A percentile compares a stretch with the other conserved stretches of the same genome.
Evolutionary conservation across 2,113 vertebrate species (phyloP).

Genomic region (Neodon shergylaensis): DNA sequence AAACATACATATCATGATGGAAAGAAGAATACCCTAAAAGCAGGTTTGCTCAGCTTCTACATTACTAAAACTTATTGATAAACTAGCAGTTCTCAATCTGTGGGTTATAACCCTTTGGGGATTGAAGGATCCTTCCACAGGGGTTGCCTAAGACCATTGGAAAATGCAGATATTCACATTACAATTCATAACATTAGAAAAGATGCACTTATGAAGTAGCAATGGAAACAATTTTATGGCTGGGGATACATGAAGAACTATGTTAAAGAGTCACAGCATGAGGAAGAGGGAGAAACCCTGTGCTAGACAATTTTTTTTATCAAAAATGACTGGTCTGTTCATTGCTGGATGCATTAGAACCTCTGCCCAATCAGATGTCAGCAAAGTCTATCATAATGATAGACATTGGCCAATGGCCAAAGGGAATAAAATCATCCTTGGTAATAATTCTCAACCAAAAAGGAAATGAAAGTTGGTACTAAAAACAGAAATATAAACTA

Average conservation of each 20-base stretch:
- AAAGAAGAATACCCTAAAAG: constrained; percentile 22
- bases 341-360: background rate
- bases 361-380: background rate
- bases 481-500: background rate
- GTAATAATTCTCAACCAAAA: background rate
- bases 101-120: background rate
- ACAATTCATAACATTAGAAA: background rate
- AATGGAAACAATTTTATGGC: background rate
- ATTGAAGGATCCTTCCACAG: background rate
- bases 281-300: background rate
- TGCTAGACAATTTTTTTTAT: background rate
- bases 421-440: background rate
- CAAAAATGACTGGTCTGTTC: background rate
- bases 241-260: background rate
- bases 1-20: background rate
- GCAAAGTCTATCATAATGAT: background rate
- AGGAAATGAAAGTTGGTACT: background rate
- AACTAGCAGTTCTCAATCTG: background rate
- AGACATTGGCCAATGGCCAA: background rate
- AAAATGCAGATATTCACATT: background rate
- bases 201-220: background rate
- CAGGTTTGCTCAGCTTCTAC: background rate
- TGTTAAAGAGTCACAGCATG: background rate
- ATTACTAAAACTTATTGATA: background rate
- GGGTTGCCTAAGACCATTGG: background rate